phyloP scores from a whole-genome alignment of 2,888 invertebrate genomes.

The Agapostemon virescens region DNA sequence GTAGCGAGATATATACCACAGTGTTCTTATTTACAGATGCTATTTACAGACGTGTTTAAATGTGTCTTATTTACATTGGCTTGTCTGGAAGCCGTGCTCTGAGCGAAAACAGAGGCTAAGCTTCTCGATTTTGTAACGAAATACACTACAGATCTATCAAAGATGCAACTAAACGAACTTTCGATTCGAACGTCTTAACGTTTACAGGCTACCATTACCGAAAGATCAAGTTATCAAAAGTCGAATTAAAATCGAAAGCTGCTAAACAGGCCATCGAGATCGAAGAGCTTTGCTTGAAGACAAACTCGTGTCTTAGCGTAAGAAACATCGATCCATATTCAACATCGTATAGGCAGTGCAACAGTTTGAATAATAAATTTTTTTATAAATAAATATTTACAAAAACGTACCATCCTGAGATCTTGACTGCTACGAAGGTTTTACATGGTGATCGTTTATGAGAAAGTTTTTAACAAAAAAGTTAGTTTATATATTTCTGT shows the following conservation, averaged over 20 bases:
- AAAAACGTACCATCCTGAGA: not conserved
- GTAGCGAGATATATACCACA: constrained; percentile 33
- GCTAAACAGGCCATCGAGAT: constrained; percentile 17
- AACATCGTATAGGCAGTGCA: constrained; percentile 28
- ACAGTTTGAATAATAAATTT: not conserved
- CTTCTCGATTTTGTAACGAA: constrained; percentile 30
- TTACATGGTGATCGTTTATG: not conserved
- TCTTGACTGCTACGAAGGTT: not conserved
- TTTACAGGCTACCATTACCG: not conserved
- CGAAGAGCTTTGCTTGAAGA: constrained; percentile 30
- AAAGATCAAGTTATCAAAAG: not conserved
- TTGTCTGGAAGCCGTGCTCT: constrained; percentile 41
- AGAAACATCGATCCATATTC: constrained; percentile 19
- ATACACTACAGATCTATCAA: not conserved
- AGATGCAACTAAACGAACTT: not conserved
- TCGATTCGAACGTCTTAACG: not conserved
- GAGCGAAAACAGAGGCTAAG: constrained; percentile 29
- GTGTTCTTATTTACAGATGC: constrained; percentile 42
- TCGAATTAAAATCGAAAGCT: not conserved
- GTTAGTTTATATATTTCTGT: too few species aligned
- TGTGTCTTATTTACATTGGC: constrained; percentile 54
- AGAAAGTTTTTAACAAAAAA: not conserved
- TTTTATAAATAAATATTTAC: not conserved
- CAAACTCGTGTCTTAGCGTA: not conserved
- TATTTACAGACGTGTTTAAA: constrained; percentile 45